These are phyloP conservation scores for Tethea ocularis DNA, from an alignment of 2,888 invertebrate genomes.

Conservation along the genomic window DNA sequence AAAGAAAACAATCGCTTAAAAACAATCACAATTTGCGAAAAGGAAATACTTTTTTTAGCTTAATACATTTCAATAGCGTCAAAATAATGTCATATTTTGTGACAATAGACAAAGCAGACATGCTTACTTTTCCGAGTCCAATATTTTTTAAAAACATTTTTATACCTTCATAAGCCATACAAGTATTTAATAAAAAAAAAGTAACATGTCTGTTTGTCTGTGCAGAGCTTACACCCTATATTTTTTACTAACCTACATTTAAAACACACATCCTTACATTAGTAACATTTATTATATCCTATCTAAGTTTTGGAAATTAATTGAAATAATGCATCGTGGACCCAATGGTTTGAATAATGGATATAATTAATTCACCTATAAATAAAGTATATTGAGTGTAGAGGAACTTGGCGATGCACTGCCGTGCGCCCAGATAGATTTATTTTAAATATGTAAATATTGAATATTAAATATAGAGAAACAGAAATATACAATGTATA, in stretches of 20 bases:
- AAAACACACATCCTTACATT: background rate
- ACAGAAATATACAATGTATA: background rate
- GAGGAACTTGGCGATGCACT: background rate
- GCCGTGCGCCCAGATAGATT: background rate
- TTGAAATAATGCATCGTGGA: background rate
- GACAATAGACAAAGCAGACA: background rate
- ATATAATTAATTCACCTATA: background rate
- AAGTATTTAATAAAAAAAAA: background rate
- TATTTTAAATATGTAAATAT: background rate
- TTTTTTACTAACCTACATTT: too few species aligned
- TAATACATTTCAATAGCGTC: background rate
- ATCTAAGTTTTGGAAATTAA: conserved; percentile 3
- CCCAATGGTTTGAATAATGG: background rate
- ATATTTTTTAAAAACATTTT: background rate
- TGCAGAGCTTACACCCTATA: background rate
- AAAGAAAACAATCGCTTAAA: conserved; percentile 28
- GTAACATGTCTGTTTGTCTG: background rate
- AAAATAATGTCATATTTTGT: background rate
- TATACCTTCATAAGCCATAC: too few species aligned
- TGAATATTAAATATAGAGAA: background rate
- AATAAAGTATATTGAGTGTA: background rate
- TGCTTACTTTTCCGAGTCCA: background rate
- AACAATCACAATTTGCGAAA: conserved; percentile 11
- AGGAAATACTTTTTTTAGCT: background rate
- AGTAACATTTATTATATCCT: background rate